Conservation (phyloP, 2,888 invertebrate species). For the Drosophila parthenogenetica region DNA sequence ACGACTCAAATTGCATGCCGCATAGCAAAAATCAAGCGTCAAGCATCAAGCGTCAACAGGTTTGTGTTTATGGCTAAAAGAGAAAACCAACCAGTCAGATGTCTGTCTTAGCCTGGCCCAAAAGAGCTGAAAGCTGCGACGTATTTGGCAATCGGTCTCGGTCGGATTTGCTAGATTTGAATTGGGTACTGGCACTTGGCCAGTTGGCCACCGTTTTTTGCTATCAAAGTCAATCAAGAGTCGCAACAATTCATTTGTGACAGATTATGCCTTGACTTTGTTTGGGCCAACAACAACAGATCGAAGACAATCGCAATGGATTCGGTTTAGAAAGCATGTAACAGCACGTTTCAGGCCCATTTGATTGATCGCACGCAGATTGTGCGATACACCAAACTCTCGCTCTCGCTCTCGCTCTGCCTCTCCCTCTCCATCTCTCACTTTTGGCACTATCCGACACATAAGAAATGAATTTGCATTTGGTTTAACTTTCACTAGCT, state of each 20-base stretch:
- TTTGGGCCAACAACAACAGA: conserved; percentile 42
- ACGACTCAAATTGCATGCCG: conserved; percentile 61
- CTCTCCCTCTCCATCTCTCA: neutral
- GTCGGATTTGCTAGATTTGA: conserved; percentile 54
- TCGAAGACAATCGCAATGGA: conserved; percentile 48
- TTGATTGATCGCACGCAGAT: conserved; percentile 66
- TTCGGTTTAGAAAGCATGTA: conserved; percentile 68
- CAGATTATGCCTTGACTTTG: conserved; percentile 75
- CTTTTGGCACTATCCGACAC: conserved; percentile 42
- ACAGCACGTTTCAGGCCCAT: conserved; percentile 19
- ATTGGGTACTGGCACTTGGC: conserved; percentile 58
- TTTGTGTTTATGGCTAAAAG: conserved; percentile 50
- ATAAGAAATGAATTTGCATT: conserved; percentile 69
- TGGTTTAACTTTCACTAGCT: conserved; percentile 32
- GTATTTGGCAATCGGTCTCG: conserved; percentile 53
- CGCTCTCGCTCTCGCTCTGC: neutral
- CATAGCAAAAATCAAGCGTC: conserved; percentile 25
- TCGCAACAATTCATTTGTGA: conserved; percentile 73
- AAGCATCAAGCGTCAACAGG: conserved; percentile 19
- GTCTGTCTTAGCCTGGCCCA: conserved; percentile 41
- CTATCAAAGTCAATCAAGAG: conserved; percentile 71
- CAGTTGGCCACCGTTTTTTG: conserved; percentile 51
- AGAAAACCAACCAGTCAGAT: conserved; percentile 53
- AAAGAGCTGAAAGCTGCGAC: conserved; percentile 29
- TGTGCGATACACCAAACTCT: conserved; percentile 7